Base-by-base conservation (phyloP, 2,888 invertebrate species). In the Andrena dorsata region DNA sequence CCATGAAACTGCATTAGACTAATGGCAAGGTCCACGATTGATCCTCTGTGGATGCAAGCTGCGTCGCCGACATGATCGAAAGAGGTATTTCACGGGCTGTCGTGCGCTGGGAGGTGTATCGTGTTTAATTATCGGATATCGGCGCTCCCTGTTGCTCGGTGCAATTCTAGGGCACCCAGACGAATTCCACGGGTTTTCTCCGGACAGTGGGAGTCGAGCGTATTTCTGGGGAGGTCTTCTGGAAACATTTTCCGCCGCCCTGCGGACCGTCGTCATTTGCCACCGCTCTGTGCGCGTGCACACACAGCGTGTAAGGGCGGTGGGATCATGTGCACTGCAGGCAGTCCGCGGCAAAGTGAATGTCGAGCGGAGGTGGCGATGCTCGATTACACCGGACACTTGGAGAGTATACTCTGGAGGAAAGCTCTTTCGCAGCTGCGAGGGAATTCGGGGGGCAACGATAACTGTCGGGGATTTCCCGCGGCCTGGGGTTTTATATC, bases 351-450 rank as follows among this genome's bases (percentile, higher is more conserved):
- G 49, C 41, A 70, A 81, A 77, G 51, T 53, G 73, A 81, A 74
- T 49, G 78, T 51, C 63, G 51, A 64, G 51, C 47, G 28, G 35
- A 70, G 69, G 56, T 56, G 56, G 16, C 23, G 56, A 71, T 61
- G 83, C 76, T 66, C 81, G 60, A 83, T 81, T 70, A 63, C 73
- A 56, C 63, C 28, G 61, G 76, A 76, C 66, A 41, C 77, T 66
- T 56, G 10, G 41, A 61, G 10, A 56, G 32, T 35, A 61, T 53
- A 66, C 58, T 58, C 61, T 4, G 2, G 56, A 35, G 47, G 7
- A 13, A n/a, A 56, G 16, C 13, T 68, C 58, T 68, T 47, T 47
- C 23, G 13, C 32, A 32, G 20, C n/a, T 23, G 23, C 20, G 30
- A 41, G 56, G 16, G 26, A 68, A 74, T 68, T 60, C 47, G 23